Conservation (phyloP, 2,888 invertebrate species). For the Megamerina dolium region DNA sequence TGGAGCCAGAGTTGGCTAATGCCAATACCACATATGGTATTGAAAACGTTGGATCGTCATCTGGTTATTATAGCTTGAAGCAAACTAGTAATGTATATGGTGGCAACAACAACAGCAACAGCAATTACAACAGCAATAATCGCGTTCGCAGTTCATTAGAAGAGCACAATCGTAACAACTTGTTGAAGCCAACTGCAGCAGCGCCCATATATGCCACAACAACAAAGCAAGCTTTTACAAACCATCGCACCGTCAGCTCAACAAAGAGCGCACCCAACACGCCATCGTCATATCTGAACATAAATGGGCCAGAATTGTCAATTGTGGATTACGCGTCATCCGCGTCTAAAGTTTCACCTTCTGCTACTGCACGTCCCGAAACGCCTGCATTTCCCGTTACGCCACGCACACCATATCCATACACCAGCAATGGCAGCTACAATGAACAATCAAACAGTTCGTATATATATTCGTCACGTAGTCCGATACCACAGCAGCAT, state of each 20-base stretch:
- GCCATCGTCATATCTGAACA: constrained; percentile 13
- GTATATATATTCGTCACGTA: constrained; percentile 11
- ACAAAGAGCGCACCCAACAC: constrained; percentile 19
- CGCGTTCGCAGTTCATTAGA: constrained; percentile 17
- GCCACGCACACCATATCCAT: constrained; percentile 73
- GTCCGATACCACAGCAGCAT: constrained; percentile 28
- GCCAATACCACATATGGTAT: constrained; percentile 25
- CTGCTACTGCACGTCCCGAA: constrained; percentile 60
- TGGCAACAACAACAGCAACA: constrained; percentile 30
- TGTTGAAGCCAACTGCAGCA: too few species aligned
- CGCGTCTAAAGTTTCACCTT: constrained; percentile 30
- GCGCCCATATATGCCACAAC: constrained; percentile 44
- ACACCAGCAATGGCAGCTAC: constrained; percentile 52
- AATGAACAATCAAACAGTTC: not conserved
- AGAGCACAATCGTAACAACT: constrained; percentile 25
- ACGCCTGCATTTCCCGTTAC: constrained; percentile 92
- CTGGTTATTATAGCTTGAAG: too few species aligned
- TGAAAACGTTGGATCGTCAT: too few species aligned
- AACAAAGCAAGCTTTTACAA: constrained; percentile 26
- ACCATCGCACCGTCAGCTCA: constrained; percentile 17
- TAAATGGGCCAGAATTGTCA: constrained; percentile 55
- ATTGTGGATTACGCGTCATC: constrained; percentile 45
- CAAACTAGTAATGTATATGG: constrained; percentile 27
- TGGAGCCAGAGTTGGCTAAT: constrained; percentile 4
- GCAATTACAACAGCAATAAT: constrained; percentile 6